These are phyloP conservation scores for Benitochromis conjunctus DNA, from an alignment of 2,113 vertebrate species.

Conservation along the genomic window DNA sequence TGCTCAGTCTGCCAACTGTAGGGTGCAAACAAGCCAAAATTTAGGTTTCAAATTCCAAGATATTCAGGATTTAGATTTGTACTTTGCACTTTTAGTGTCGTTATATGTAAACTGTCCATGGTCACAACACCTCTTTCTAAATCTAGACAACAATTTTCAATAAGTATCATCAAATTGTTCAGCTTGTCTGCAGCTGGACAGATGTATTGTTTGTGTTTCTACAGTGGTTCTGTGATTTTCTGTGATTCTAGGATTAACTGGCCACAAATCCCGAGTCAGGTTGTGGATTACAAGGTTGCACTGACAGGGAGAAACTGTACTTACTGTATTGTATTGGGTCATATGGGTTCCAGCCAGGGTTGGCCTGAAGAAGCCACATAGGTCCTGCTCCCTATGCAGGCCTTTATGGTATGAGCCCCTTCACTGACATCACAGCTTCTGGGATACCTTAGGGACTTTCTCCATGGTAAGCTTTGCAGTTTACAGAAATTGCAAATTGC, in stretches of 20 bases:
- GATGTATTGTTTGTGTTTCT: background rate
- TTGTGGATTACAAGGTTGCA: background rate
- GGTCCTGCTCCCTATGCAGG: background rate
- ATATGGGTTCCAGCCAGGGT: rapidly evolving
- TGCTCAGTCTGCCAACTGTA: background rate
- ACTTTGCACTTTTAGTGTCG: background rate
- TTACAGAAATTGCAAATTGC: background rate
- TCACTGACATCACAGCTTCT: background rate
- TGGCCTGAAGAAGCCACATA: background rate
- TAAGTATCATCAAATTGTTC: background rate
- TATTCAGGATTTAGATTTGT: background rate
- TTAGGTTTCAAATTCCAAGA: background rate
- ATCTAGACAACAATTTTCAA: background rate
- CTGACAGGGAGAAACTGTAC: background rate
- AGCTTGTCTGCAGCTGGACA: background rate
- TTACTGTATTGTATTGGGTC: background rate
- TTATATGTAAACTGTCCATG: background rate
- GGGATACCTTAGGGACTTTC: background rate
- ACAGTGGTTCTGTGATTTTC: background rate
- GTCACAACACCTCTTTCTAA: background rate
- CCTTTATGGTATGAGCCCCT: background rate
- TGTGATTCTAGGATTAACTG: background rate
- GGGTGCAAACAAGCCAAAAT: background rate
- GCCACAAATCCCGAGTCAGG: background rate
- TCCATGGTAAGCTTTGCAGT: background rate